Conservation (phyloP, 1,140 invertebrate genomes). For the Goniozus legneri region DNA sequence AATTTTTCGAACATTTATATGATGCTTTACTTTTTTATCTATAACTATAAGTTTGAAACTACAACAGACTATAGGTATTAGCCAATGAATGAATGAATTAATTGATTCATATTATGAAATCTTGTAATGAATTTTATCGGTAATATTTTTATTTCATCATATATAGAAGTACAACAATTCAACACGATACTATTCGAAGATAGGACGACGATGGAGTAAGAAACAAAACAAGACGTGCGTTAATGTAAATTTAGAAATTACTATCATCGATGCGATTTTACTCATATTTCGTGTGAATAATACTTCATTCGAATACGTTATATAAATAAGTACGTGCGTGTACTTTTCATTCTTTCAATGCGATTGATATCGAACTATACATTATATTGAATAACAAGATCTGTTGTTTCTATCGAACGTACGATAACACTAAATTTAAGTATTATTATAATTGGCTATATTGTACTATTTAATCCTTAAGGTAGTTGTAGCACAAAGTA, state of each 20-base stretch:
- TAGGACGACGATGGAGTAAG: no score
- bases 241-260: no score
- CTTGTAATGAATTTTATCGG: conserved; percentile 14
- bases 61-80: conserved; percentile 32
- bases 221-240: no score
- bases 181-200: conserved; percentile 18
- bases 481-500: no score
- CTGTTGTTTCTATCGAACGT: conserved; percentile 40
- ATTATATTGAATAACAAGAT: conserved; percentile 34
- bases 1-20: conserved; percentile 36
- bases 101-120: conserved; percentile 30
- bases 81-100: conserved; percentile 26
- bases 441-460: conserved; percentile 42
- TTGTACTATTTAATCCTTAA: conserved; percentile 25
- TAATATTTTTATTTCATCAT: conserved; percentile 29
- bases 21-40: conserved; percentile 34
- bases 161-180: conserved; percentile 20
- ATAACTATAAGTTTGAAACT: conserved; percentile 30
- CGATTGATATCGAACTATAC: conserved; percentile 13
- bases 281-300: conserved; percentile 24
- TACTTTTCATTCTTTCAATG: no score
- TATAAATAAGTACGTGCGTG: conserved; percentile 7
- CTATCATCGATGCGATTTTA: no score
- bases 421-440: conserved; percentile 40
- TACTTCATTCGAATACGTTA: conserved; percentile 15